Evolutionary conservation across 1,140 invertebrate genomes (phyloP).

Genomic region (Pachyrhynchus sulphureomaculatus): DNA sequence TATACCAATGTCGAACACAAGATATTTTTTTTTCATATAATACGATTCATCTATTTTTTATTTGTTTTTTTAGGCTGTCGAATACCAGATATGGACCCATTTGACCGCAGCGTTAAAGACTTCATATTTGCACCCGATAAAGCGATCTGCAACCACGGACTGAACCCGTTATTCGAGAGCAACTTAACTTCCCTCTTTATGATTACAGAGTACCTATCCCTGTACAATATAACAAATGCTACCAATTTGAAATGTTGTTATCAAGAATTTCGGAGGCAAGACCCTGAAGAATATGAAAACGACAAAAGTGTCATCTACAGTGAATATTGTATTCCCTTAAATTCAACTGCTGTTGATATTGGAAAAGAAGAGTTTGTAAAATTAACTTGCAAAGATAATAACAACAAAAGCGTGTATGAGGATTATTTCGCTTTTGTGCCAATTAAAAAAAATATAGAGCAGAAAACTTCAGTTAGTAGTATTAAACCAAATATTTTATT

Average conservation of each 20-base stretch:
- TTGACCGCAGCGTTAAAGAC: slow-evolving; percentile 59
- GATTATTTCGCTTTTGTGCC: slow-evolving; percentile 70
- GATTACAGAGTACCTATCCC: slow-evolving; percentile 42
- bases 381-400: slow-evolving; percentile 59
- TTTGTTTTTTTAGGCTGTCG: slow-evolving; percentile 61
- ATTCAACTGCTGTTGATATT: slow-evolving; percentile 42
- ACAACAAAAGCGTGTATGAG: slow-evolving; percentile 56
- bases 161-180: slow-evolving; percentile 61
- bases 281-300: slow-evolving; percentile 49
- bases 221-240: slow-evolving; percentile 56
- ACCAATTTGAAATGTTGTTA: slow-evolving; percentile 62
- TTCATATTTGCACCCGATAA: slow-evolving; percentile 53
- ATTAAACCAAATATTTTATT: slow-evolving; percentile 66
- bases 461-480: slow-evolving; percentile 35
- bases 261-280: slow-evolving; percentile 58
- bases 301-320: slow-evolving; percentile 53
- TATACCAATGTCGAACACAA: no score
- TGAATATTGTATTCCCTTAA: slow-evolving; percentile 51
- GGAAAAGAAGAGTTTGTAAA: slow-evolving; percentile 64
- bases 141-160: slow-evolving; percentile 51
- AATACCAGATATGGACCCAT: slow-evolving; percentile 74
- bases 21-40: no score
- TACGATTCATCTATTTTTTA: background rate
- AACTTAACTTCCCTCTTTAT: slow-evolving; percentile 65
- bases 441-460: slow-evolving; percentile 48